Conservation (phyloP, 2,113 vertebrate genomes). For the Gnathonemus echidnorhynchus region DNA sequence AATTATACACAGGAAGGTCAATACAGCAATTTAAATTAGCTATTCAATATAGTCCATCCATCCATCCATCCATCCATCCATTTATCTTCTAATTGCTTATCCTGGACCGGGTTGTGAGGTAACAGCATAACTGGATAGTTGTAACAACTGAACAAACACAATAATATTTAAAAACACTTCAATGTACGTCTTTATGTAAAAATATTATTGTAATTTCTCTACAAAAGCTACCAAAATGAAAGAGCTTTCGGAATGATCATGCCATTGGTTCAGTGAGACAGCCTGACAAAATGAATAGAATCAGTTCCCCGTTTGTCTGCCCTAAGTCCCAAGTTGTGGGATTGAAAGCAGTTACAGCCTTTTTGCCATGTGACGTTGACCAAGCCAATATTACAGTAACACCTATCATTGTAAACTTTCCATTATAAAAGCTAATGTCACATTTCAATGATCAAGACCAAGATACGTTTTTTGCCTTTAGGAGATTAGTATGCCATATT, state of each 20-base stretch:
- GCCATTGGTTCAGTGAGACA: not conserved
- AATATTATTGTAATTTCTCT: not conserved
- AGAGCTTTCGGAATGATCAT: not conserved
- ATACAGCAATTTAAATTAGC: not conserved
- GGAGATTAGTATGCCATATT: not conserved
- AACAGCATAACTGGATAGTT: not conserved
- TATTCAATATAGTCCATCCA: not conserved
- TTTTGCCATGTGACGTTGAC: not conserved
- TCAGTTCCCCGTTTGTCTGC: not conserved
- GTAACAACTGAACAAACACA: not conserved
- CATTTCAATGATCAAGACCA: not conserved
- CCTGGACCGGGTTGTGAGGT: not conserved
- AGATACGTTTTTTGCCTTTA: not conserved
- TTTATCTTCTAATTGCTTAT: not conserved
- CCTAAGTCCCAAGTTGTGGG: not conserved
- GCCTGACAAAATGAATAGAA: not conserved
- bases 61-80: not conserved
- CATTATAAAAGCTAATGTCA: not conserved
- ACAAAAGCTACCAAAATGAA: not conserved
- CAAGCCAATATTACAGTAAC: not conserved
- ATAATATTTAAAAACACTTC: not conserved
- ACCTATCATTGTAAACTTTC: not conserved
- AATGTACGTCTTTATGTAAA: not conserved
- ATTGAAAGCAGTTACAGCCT: not conserved
- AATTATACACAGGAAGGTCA: not conserved